Evolutionary conservation across 2,888 invertebrate genomes (phyloP).

Genomic region (Cynaeus angustus): DNA sequence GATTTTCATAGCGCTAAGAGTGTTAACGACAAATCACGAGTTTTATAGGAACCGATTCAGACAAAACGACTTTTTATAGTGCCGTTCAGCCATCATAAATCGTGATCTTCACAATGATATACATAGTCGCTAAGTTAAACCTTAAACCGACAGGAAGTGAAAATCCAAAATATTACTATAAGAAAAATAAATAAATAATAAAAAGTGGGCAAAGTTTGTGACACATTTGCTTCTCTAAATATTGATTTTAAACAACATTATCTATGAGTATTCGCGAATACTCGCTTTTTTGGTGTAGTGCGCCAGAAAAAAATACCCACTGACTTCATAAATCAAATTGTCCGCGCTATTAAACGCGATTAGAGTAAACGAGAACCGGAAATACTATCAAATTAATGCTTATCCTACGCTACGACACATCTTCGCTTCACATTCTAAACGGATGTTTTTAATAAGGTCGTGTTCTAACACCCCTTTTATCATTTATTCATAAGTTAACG

Average conservation of each 20-base stretch:
- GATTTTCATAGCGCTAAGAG: too few species aligned
- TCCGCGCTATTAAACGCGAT: slow-evolving; percentile 3
- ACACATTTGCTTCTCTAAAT: too few species aligned
- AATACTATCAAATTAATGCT: slow-evolving; percentile 28
- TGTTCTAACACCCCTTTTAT: neutral
- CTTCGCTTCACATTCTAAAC: slow-evolving; percentile 12
- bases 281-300: too few species aligned
- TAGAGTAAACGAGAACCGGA: slow-evolving; percentile 21
- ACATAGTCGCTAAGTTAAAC: slow-evolving; percentile 1
- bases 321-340: slow-evolving; percentile 9
- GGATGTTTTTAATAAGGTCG: slow-evolving; percentile 25
- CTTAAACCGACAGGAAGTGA: slow-evolving; percentile 7
- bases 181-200: too few species aligned
- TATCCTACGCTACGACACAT: slow-evolving; percentile 8
- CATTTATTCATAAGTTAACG: slow-evolving; percentile 3
- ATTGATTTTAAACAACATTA: too few species aligned
- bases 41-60: neutral
- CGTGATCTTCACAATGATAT: slow-evolving; percentile 11
- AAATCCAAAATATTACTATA: slow-evolving; percentile 11
- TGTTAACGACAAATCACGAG: slow-evolving; percentile 8
- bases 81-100: slow-evolving; percentile 1
- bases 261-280: too few species aligned
- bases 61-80: too few species aligned
- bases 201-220: too few species aligned
- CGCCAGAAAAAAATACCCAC: neutral